Conservation (phyloP, 2,888 invertebrate species). For the Drosophila atroscutellata region DNA sequence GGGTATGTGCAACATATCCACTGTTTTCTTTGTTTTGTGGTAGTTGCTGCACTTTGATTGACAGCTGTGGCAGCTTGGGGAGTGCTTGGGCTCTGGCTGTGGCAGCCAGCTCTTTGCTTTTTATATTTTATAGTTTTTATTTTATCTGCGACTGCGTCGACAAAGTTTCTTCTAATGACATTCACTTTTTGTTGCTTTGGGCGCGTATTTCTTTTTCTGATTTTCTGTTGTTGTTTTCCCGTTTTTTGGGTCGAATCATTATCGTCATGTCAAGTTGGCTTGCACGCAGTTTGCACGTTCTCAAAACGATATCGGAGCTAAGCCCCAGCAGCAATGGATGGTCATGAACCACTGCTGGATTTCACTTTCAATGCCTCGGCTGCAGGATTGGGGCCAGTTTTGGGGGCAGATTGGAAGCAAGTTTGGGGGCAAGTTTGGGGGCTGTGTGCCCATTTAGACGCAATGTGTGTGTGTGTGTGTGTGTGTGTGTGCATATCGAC, state of each 20-base stretch:
- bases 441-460: conserved; percentile 17
- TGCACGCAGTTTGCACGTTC: conserved; percentile 77
- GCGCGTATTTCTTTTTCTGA: conserved; percentile 22
- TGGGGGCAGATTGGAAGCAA: conserved; percentile 28
- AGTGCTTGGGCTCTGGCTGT: conserved; percentile 44
- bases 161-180: conserved; percentile 74
- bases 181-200: conserved; percentile 65
- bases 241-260: conserved; percentile 75
- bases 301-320: conserved; percentile 46
- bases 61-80: conserved; percentile 69
- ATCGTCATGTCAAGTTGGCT: conserved; percentile 76
- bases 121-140: conserved; percentile 25
- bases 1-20: not conserved
- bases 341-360: conserved; percentile 57
- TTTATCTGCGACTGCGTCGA: conserved; percentile 68
- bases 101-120: conserved; percentile 36
- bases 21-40: conserved; percentile 12
- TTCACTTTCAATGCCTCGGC: conserved; percentile 78
- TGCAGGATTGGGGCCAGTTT: conserved; percentile 57
- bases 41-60: conserved; percentile 65
- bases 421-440: conserved; percentile 42
- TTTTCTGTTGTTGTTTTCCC: not conserved
- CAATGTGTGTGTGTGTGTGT: conserved; percentile 1
- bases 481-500: conserved; percentile 39
- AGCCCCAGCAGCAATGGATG: conserved; percentile 55